Evolutionary conservation across 92 coral and sea anemone genomes (phyloP).

Genomic region (Palythoa heliodiscus): DNA sequence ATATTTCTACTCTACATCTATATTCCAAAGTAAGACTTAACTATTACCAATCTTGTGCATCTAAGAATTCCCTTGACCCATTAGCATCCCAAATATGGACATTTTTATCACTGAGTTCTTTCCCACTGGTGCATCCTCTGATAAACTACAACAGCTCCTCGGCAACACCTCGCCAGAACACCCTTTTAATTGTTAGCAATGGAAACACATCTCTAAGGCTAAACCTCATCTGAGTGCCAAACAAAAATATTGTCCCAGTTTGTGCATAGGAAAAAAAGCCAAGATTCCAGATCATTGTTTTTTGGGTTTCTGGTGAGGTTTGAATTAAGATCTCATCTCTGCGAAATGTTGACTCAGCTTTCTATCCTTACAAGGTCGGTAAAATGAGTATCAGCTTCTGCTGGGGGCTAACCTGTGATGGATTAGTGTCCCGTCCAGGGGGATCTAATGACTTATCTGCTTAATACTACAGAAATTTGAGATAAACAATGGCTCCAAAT

Average conservation of each 20-base stretch:
- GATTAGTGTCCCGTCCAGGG: no score
- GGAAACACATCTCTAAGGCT: constrained; percentile 84
- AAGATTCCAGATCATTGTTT: not conserved
- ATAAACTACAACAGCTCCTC: constrained; percentile 96
- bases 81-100: constrained; percentile 98
- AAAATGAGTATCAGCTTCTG: no score
- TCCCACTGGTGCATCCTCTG: constrained; percentile 90
- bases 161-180: constrained; percentile 95
- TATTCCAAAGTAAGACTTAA: no score
- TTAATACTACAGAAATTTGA: no score
- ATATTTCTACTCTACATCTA: no score
- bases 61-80: constrained; percentile 90
- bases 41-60: constrained; percentile 73
- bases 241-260: constrained; percentile 90
- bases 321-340: no score
- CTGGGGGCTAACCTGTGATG: no score
- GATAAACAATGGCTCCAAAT: no score
- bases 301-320: no score
- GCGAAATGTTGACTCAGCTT: not conserved
- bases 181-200: constrained; percentile 88
- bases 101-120: constrained; percentile 81
- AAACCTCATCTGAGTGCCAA: constrained; percentile 97
- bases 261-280: constrained; percentile 40
- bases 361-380: no score
- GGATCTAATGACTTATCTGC: no score